Conservation (phyloP, 2,888 invertebrate species). For the Pecten maximus region DNA sequence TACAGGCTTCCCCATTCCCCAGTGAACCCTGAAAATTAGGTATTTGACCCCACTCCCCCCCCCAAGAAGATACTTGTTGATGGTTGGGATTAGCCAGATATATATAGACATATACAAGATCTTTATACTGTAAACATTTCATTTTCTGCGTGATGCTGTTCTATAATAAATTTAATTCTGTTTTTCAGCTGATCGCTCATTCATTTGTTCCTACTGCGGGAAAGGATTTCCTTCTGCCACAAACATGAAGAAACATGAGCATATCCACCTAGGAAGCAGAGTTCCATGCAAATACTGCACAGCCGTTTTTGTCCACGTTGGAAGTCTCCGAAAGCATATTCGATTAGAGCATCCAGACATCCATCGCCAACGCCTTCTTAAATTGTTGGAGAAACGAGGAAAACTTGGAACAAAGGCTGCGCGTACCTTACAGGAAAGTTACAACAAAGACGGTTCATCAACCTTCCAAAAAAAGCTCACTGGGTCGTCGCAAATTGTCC, state of each 20-base stretch:
- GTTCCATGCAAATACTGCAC: conserved; percentile 71
- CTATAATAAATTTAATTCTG: background rate
- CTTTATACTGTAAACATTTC: too few relatives aligned
- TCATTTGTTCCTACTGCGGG: conserved; percentile 77
- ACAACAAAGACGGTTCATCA: conserved; percentile 13
- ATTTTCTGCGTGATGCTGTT: background rate
- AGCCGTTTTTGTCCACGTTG: conserved; percentile 66
- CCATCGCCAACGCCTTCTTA: conserved; percentile 52
- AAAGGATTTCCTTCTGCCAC: conserved; percentile 81
- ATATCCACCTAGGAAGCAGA: conserved; percentile 72
- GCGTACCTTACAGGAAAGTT: conserved; percentile 35
- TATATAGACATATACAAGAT: too few relatives aligned
- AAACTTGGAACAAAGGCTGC: conserved; percentile 46
- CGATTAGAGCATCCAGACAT: conserved; percentile 63
- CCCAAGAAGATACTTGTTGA: too few relatives aligned
- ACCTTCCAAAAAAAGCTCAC: conserved; percentile 47
- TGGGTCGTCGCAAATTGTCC: background rate
- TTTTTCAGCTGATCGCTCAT: conserved; percentile 69
- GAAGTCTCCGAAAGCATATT: conserved; percentile 64
- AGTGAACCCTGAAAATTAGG: too few relatives aligned
- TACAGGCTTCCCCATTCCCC: too few relatives aligned
- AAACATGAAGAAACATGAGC: conserved; percentile 81
- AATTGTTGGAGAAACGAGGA: conserved; percentile 49
- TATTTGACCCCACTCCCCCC: too few relatives aligned
- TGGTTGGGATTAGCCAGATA: too few relatives aligned